These are phyloP conservation scores for Ylistrum balloti DNA, from an alignment of 1,140 invertebrate genomes.

Conservation along the genomic window DNA sequence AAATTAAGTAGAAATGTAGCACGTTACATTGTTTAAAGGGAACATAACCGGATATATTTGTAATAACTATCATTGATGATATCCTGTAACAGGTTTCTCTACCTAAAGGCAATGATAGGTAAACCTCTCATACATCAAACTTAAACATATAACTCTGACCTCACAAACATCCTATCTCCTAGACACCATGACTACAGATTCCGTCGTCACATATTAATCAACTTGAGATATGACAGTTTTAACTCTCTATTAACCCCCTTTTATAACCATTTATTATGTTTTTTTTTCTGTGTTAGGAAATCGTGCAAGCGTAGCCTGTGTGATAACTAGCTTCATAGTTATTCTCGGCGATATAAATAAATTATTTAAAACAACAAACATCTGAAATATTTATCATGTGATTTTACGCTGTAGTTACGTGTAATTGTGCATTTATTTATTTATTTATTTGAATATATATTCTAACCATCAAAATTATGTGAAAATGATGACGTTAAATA, in stretches of 20 bases:
- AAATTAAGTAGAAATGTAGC: too few species aligned
- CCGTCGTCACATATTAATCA: background rate
- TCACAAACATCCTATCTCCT: background rate
- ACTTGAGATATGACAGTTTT: background rate
- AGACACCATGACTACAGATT: background rate
- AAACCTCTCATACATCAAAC: slow-evolving; percentile 16
- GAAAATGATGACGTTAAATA: too few species aligned
- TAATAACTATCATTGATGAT: background rate
- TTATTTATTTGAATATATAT: too few species aligned
- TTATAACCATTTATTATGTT: background rate
- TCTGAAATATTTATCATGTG: too few species aligned
- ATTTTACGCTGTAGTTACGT: too few species aligned
- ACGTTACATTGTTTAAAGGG: too few species aligned
- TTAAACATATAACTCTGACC: background rate
- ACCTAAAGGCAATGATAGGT: background rate
- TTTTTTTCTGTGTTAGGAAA: background rate
- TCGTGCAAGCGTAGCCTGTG: background rate
- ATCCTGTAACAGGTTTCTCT: background rate
- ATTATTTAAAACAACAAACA: background rate
- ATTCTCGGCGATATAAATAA: background rate
- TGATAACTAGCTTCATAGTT: background rate
- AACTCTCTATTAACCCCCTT: background rate
- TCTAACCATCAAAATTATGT: too few species aligned
- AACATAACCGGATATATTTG: too few species aligned
- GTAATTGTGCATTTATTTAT: too few species aligned